Evolutionary conservation across 37 sponge, comb jelly and placozoan species (phyloP).

Genomic region (Aphrocallistes beatrix): DNA sequence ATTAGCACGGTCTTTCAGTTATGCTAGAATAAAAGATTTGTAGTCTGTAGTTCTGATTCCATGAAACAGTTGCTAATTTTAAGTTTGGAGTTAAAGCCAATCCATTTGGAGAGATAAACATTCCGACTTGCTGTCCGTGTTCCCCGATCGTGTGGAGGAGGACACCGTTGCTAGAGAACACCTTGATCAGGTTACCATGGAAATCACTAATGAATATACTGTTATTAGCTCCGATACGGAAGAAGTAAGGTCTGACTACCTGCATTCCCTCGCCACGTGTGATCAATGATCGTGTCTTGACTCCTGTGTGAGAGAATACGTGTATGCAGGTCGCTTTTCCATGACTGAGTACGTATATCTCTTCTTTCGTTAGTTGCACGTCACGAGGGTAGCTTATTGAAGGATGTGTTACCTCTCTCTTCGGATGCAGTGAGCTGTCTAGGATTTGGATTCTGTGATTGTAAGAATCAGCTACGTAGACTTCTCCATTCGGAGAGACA

Average conservation of each 20-base stretch:
- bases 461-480: background rate
- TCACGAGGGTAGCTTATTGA: background rate
- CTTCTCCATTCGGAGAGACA: background rate
- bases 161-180: background rate
- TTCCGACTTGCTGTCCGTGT: background rate
- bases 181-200: background rate
- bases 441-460: background rate
- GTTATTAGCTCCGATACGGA: background rate
- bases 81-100: background rate
- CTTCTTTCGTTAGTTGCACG: background rate
- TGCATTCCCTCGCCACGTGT: background rate
- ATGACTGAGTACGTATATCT: background rate
- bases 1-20: too few species aligned
- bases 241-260: background rate
- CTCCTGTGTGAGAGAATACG: background rate
- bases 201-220: background rate
- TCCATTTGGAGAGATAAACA: background rate
- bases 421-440: background rate
- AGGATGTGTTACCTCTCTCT: background rate
- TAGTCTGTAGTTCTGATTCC: background rate
- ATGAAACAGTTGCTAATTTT: background rate
- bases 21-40: background rate
- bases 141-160: background rate
- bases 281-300: background rate
- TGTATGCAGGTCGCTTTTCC: background rate